Evolutionary conservation across 2,888 invertebrate genomes (phyloP), one percentile per base, ranked within the genome.

Genomic region (Perithous albicinctus): DNA sequence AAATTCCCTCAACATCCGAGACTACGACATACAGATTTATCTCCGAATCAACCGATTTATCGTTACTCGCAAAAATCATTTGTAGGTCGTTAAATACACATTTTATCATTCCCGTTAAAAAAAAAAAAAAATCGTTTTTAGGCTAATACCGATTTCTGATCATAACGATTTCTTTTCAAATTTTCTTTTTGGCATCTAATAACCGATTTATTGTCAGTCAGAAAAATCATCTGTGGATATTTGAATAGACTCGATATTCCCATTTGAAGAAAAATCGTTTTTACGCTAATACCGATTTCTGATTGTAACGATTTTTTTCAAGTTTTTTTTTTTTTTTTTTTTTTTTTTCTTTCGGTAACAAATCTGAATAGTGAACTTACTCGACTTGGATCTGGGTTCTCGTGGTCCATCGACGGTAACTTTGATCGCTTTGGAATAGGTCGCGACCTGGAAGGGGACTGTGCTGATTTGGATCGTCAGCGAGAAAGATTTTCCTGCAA

Each of bases 401-500:
- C 99, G 94, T 0, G 99, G 99, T 89, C 99, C 99, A 91, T 99
- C 99, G 38, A 99, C 99, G 23, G 99, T 99, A 76, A 99, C 99
- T 95, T 99, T 99, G 93, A 99, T 99, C 72, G 99, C 99, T 93
- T 99, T 99, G 89, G 94, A 96, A 93, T 99, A 99, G 3, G 98
- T 97, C 66, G 99, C 98, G 32, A 99, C 96, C 94, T 99, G 99
- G 85, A 95, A 94, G 8, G 95, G 95, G 86, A 95, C 94, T 2
- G 96, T 95, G 91, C 96, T 96, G 90, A 99, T 97, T 87, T 97
- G 97, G 92, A 99, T 99, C 86, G 98, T 98, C 88, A 99, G 93
- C 8, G 98, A 97, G 93, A 99, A 99, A 51, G 97, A 97, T 93
- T 99, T 99, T 69, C 96, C 96, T 96, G 93, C n/a, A 8, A 92